Evolutionary conservation across 53 echinoderm and acorn worm species (phyloP), one percentile per base, ranked within the genome.

Genomic region (Holothuria leucospilota): DNA sequence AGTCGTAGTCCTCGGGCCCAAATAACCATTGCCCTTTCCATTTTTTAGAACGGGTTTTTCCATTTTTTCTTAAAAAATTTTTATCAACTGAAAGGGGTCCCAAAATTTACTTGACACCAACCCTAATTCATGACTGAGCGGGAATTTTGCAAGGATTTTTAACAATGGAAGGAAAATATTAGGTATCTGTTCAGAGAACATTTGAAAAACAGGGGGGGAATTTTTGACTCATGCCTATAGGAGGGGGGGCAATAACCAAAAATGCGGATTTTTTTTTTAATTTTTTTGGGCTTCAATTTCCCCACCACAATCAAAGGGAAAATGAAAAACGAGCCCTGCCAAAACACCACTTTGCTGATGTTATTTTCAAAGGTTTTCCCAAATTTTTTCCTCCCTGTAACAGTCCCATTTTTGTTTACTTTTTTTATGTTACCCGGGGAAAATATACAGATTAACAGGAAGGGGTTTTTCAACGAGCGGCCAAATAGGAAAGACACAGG

Each of bases 1-100:
- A 88, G 20, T 18, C 20, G 61, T 72, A 92, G 39, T 92, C 85
- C 34, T 69, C 42, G 71, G 39, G 42, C 14, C 15, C 8, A 71
- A 71, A 13, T 38, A 71, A 20, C 71, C 71, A 38, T 28, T 40
- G n/a, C n/a, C 16, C 40, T 8, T 40, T 41, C 71, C 40, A 41
- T 38, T 8, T 23, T 39, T 38, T 2, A 39, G 40, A 20, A 39
- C 15, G 23, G 71, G 71, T n/a, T n/a, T 39, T 39, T 39, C 40
- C 20, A 11, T 5, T 71, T 40, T 13, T 38, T 5, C 42, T 71
- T 71, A 18, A 71, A 40, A 39, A 71, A 8, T 8, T 16, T 27
- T 28, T 38, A 83, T 83, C 6, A 28, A 1, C 27, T 83, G 29
- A 24, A 83, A 64, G 15, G 10, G 21, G 10, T 34, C 16, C 63